Evolutionary conservation across 2,797 vertebrate species (phyloP).

Genomic region (Esox lucius): DNA sequence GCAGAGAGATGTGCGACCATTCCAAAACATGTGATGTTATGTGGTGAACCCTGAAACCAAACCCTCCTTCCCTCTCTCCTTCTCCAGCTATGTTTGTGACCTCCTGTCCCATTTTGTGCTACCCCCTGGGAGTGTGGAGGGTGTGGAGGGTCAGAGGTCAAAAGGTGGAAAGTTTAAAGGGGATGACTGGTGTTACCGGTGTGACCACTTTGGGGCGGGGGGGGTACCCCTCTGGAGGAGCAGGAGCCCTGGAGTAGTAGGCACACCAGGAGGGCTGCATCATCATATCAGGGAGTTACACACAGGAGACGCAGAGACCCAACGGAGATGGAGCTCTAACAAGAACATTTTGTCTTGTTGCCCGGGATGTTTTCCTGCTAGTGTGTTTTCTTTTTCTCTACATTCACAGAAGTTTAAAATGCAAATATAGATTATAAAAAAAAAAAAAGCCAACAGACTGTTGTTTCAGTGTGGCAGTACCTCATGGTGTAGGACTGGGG

Average conservation of each 20-base stretch:
- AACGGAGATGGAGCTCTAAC: constrained; percentile 20
- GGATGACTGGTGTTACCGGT: constrained; percentile 28
- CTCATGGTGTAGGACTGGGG: constrained; percentile 34
- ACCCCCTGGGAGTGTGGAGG: constrained; percentile 47
- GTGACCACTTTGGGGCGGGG: constrained; percentile 7
- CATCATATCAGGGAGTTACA: constrained; percentile 43
- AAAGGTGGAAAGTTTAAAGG: constrained; percentile 36
- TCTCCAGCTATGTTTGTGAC: constrained; percentile 62
- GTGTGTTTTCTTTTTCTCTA: neutral
- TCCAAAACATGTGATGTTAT: constrained; percentile 47
- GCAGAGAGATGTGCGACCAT: constrained; percentile 57
- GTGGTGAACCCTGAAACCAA: constrained; percentile 50
- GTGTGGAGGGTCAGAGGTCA: constrained; percentile 24
- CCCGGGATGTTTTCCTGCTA: neutral
- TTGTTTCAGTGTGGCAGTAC: constrained; percentile 39
- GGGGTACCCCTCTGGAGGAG: constrained; percentile 16
- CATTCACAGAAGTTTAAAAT: constrained; percentile 43
- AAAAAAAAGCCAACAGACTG: constrained; percentile 41
- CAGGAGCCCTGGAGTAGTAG: neutral
- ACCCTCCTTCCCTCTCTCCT: constrained; percentile 32
- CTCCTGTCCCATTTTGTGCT: constrained; percentile 62
- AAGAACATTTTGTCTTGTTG: constrained; percentile 20
- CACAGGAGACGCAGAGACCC: constrained; percentile 44
- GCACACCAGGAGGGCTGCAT: constrained; percentile 32
- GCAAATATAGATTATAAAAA: constrained; percentile 46